Percentiles rank a stretch among this genome's conserved stretches.
Conservation (phyloP, 2,888 invertebrate genomes). For the Lithophane socia region DNA sequence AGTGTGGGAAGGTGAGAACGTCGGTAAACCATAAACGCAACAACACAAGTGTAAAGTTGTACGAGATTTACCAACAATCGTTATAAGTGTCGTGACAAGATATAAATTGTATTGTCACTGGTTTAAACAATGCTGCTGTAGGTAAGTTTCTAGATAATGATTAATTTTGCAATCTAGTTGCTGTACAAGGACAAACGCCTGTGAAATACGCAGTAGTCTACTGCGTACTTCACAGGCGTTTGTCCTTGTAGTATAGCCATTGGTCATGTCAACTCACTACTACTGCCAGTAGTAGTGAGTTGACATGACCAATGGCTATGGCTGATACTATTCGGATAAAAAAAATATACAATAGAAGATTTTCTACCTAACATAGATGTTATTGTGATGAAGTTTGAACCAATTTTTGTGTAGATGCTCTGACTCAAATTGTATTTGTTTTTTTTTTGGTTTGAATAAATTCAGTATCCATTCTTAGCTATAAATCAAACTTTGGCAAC, state of each 20-base stretch:
- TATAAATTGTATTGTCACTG: conserved; percentile 53
- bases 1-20: neutral
- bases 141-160: conserved; percentile 38
- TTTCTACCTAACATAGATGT: conserved; percentile 23
- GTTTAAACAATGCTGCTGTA: conserved; percentile 49
- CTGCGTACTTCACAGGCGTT: no score
- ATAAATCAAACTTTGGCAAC: conserved; percentile 11
- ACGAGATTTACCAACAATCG: conserved; percentile 17
- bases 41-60: conserved; percentile 2
- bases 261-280: no score
- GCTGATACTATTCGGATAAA: conserved; percentile 26
- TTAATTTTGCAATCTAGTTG: conserved; percentile 54
- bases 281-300: conserved; percentile 6
- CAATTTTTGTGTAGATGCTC: conserved; percentile 37
- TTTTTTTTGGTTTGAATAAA: conserved; percentile 12
- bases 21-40: neutral
- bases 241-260: no score
- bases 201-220: conserved; percentile 18
- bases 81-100: conserved; percentile 14
- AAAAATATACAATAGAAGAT: conserved; percentile 37
- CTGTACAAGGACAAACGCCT: conserved; percentile 47
- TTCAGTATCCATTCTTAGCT: conserved; percentile 6
- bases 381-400: conserved; percentile 22
- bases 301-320: neutral
- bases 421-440: conserved; percentile 17